phyloP scores from a whole-genome alignment of 2,888 invertebrate species.

The Hypsopygia costalis region DNA sequence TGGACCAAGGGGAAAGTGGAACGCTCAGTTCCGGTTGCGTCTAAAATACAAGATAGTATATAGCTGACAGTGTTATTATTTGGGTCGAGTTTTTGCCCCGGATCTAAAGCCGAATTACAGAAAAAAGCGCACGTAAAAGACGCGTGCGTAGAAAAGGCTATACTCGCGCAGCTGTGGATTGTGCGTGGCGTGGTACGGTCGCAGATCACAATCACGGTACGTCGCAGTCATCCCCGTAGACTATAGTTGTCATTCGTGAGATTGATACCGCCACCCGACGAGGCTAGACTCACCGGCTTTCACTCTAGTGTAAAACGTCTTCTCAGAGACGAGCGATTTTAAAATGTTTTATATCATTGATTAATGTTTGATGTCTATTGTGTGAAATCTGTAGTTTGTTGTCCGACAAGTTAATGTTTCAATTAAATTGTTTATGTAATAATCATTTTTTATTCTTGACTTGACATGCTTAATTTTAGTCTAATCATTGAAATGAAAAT shows the following conservation, averaged over 20 bases:
- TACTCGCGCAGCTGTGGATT: conserved; percentile 1
- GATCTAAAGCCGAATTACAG: too few relatives aligned
- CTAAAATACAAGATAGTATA: too few relatives aligned
- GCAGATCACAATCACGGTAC: conserved; percentile 40
- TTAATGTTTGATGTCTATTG: conserved; percentile 58
- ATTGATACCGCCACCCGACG: conserved; percentile 37
- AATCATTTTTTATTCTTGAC: conserved; percentile 74
- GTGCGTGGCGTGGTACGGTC: conserved; percentile 10
- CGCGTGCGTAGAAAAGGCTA: background rate
- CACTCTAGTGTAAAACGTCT: conserved; percentile 30
- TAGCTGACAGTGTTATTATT: too few relatives aligned
- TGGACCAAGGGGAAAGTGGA: too few relatives aligned
- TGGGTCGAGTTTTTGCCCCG: too few relatives aligned
- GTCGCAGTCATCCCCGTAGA: conserved; percentile 44
- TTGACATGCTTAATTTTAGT: conserved; percentile 76
- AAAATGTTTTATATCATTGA: conserved; percentile 48
- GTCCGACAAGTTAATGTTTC: conserved; percentile 74
- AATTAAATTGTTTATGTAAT: conserved; percentile 78
- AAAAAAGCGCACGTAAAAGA: too few relatives aligned
- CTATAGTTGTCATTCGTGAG: conserved; percentile 64
- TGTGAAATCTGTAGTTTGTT: conserved; percentile 75
- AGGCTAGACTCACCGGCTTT: conserved; percentile 37
- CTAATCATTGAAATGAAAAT: conserved; percentile 66
- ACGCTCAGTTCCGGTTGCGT: too few relatives aligned
- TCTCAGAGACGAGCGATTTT: conserved; percentile 28